phyloP scores from a whole-genome alignment of 2,888 invertebrate species.

The Copidosoma aretas region DNA sequence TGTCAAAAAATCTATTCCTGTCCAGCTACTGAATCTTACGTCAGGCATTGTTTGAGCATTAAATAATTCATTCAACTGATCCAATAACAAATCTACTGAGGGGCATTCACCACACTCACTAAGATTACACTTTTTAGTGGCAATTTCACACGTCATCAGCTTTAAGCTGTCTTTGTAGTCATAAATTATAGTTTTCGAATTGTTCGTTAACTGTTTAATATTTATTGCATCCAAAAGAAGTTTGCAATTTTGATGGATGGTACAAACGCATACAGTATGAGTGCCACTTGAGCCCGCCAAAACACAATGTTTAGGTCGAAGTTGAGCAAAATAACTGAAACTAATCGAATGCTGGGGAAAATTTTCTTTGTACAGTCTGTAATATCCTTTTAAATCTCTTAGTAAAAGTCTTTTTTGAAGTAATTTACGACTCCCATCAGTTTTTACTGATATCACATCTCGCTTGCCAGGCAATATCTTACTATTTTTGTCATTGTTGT shows the following conservation, averaged over 20 bases:
- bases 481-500: conserved; percentile 5
- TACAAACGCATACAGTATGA: conserved; percentile 35
- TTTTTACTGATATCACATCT: conserved; percentile 12
- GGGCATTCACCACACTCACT: conserved; percentile 11
- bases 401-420: conserved; percentile 10
- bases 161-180: not conserved
- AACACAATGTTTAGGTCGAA: conserved; percentile 31
- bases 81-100: not conserved
- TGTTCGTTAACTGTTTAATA: not conserved
- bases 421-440: not conserved
- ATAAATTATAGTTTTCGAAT: not conserved
- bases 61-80: not conserved
- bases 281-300: conserved; percentile 35
- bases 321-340: conserved; percentile 17
- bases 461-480: conserved; percentile 17
- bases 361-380: conserved; percentile 2
- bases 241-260: conserved; percentile 30
- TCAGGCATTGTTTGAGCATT: conserved; percentile 2
- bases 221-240: conserved; percentile 1
- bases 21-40: conserved; percentile 12
- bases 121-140: not conserved
- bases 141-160: conserved; percentile 5
- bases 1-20: conserved; percentile 11
- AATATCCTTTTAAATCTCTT: conserved; percentile 9
- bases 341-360: not conserved